Base-by-base conservation (phyloP, 2,888 invertebrate genomes). In the Apamea epomidion region DNA sequence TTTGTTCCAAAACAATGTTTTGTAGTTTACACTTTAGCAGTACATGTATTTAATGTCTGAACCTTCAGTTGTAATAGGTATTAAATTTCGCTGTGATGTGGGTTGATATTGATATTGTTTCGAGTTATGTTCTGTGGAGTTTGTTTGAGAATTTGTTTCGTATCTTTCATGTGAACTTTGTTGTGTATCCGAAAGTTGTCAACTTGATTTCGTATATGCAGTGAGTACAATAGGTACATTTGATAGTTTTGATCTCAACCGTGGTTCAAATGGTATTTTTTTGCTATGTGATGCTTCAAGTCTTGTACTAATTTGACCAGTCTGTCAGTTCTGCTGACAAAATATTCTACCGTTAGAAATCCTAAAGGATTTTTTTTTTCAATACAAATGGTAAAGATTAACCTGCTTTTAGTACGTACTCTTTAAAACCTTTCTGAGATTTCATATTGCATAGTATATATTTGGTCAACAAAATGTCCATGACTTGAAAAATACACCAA, bases 1-100 rank as follows among this genome's bases (percentile, higher is more conserved):
- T 90, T 89, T 90, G 83, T 83, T 84, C 51, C 69, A 81, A 68
- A 82, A 84, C 74, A 87, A 89, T 83, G 81, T 86, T 84, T 86
- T 80, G 72, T 69, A 86, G 67, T 87, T 88, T 85, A 81, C 75
- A 85, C 71, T 79, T 78, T 65, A 54, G 29, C 25, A 25, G 32
- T 75, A 32, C 70, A 51, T 74, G 64, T 32, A 54, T 83, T 85
- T 77, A 78, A 81, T 86, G 78, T 75, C 67, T 73, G 60, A 68
- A 18, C 18, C 62, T 68, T 68, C 29, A 67, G 60, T 42, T 32
- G 48, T 67, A 60, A 80, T 79, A n/a, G n/a, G n/a, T n/a, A 76
- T 65, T 72, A 78, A 78, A 83, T 76, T 81, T 87, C n/a, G 48
- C 16, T 76, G 60, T 76, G 65, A 76, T 77, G 73, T 74, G 51